Conservation (phyloP, 2,113 vertebrate species). For the Butorides virescens region DNA sequence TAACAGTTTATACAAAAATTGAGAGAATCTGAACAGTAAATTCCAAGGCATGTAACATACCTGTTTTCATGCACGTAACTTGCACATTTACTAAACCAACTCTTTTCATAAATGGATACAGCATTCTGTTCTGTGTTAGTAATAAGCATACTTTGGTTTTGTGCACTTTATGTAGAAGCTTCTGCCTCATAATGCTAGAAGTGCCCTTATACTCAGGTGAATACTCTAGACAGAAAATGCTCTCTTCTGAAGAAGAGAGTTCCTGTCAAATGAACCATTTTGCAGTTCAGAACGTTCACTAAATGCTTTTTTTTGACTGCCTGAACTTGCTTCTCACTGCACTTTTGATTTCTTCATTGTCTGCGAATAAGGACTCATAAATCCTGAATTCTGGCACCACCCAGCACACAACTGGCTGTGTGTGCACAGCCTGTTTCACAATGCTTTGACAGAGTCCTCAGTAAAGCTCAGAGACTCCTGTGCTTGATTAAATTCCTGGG, state of each 20-base stretch:
- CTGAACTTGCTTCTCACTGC: not conserved
- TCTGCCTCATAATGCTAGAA: not conserved
- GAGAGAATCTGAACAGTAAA: not conserved
- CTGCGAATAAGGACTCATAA: not conserved
- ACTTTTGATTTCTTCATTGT: not conserved
- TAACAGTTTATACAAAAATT: not conserved
- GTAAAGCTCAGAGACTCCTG: not conserved
- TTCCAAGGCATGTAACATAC: not conserved
- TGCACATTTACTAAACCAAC: not conserved
- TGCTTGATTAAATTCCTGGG: not conserved
- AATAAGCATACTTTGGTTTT: not conserved
- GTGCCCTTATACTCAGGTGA: not conserved
- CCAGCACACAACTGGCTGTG: not conserved
- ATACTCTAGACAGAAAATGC: not conserved
- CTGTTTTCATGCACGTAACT: not conserved
- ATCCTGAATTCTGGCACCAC: not conserved
- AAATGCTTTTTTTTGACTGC: not conserved
- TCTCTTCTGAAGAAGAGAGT: not conserved
- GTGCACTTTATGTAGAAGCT: not conserved
- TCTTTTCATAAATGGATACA: not conserved
- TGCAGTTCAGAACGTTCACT: not conserved
- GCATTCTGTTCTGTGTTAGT: not conserved
- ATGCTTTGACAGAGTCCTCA: not conserved
- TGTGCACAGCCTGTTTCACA: not conserved
- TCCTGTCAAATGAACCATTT: not conserved